A percentile compares a stretch with the other conserved stretches of the same genome.
Evolutionary conservation across 2,797 vertebrate species (phyloP).

Genomic region (Gila robusta): DNA sequence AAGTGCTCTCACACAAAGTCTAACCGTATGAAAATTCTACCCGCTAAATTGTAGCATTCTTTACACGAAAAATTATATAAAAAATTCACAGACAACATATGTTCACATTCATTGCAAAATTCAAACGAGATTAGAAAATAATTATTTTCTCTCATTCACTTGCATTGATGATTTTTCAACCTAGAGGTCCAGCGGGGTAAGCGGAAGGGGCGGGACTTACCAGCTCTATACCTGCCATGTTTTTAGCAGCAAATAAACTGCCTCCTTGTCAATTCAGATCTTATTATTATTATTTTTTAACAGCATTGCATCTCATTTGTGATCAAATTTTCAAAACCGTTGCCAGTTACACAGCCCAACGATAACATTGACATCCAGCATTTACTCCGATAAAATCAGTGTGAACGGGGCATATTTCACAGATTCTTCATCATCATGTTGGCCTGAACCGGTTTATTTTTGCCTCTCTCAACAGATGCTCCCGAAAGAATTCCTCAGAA

Average conservation of each 20-base stretch:
- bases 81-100: too few species aligned
- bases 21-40: too few species aligned
- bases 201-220: too few species aligned
- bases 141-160: too few species aligned
- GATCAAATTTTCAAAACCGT: neutral
- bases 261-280: neutral
- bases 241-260: neutral
- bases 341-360: neutral
- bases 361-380: neutral
- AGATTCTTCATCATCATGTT: constrained; percentile 6
- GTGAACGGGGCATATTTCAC: neutral
- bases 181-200: too few species aligned
- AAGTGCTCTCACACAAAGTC: too few species aligned
- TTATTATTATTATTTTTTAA: neutral
- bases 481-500: neutral
- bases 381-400: neutral
- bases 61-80: too few species aligned
- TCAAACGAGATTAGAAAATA: too few species aligned
- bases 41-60: too few species aligned
- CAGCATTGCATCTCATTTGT: neutral
- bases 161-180: too few species aligned
- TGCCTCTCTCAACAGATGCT: neutral
- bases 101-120: too few species aligned
- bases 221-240: neutral
- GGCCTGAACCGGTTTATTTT: neutral